Conservation (phyloP, 2,113 vertebrate species). For the Ceuthmochares aereus region DNA sequence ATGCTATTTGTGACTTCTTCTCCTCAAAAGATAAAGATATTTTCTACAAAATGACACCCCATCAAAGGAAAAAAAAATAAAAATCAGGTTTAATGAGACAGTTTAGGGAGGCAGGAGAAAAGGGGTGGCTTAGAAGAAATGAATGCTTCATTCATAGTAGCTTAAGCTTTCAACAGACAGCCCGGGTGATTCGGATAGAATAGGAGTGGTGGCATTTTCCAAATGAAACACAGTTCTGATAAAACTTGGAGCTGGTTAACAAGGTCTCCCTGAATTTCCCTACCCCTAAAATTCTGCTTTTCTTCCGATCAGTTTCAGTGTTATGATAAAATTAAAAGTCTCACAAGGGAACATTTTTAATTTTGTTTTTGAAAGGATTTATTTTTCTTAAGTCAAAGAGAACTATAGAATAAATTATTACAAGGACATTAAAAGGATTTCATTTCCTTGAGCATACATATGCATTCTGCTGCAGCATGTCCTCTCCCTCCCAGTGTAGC, state of each 20-base stretch:
- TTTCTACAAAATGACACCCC: slow-evolving; percentile 6
- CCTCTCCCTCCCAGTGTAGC: slow-evolving; percentile 81
- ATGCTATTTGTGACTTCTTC: background rate
- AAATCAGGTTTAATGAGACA: background rate
- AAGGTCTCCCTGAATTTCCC: background rate
- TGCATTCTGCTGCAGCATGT: slow-evolving; percentile 74
- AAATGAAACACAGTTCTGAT: background rate
- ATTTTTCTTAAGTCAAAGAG: slow-evolving; percentile 31
- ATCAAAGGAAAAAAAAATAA: background rate
- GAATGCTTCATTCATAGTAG: background rate
- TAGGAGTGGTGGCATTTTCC: background rate
- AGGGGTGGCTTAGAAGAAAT: background rate
- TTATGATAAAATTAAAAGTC: slow-evolving; percentile 7
- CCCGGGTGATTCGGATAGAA: background rate
- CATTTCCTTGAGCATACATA: slow-evolving; percentile 77
- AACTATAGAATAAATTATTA: slow-evolving; percentile 64
- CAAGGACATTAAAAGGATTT: slow-evolving; percentile 74
- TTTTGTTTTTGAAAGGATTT: slow-evolving; percentile 27
- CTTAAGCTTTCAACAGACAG: background rate
- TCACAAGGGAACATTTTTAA: background rate
- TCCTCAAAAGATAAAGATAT: background rate
- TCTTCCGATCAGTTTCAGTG: background rate
- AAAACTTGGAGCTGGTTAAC: background rate
- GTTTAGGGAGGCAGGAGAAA: background rate
- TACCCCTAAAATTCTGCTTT: background rate